phyloP scores from a whole-genome alignment of 2,888 invertebrate genomes.

The Pyrgus malvae region DNA sequence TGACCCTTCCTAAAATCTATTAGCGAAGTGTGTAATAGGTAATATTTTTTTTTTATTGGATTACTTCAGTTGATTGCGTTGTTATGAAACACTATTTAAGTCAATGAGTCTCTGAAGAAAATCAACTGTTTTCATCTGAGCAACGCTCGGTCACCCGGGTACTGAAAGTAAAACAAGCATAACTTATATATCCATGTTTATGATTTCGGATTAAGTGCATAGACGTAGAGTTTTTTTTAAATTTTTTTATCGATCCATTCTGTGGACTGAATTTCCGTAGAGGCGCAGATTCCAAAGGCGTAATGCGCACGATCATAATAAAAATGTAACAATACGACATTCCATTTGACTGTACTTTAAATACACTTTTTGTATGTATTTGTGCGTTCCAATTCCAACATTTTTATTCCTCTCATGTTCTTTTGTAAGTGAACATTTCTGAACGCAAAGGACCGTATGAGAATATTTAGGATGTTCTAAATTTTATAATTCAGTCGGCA shows the following conservation, averaged over 20 bases:
- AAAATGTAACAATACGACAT: conserved; percentile 13
- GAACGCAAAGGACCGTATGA: neutral
- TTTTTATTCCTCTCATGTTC: conserved; percentile 1
- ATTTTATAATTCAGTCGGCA: conserved; percentile 11
- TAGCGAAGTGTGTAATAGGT: no score
- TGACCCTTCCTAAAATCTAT: no score
- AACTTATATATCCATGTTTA: neutral
- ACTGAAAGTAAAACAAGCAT: no score
- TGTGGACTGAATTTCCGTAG: conserved; percentile 4
- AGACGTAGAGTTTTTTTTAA: no score
- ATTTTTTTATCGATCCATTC: neutral
- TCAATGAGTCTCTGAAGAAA: no score
- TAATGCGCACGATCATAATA: conserved; percentile 17
- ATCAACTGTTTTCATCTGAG: no score
- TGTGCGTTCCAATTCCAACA: neutral
- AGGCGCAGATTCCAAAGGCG: conserved; percentile 2
- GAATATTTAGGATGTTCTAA: conserved; percentile 18
- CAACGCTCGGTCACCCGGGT: no score
- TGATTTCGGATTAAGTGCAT: no score
- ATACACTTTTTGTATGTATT: conserved; percentile 6
- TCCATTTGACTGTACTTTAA: conserved; percentile 6
- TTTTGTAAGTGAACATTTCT: conserved; percentile 7
- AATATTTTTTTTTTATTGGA: no score
- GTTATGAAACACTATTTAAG: no score
- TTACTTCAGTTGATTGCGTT: no score